These are phyloP conservation scores for Drosophila setifemur DNA, from an alignment of 1,140 invertebrate genomes.

Conservation along the genomic window DNA sequence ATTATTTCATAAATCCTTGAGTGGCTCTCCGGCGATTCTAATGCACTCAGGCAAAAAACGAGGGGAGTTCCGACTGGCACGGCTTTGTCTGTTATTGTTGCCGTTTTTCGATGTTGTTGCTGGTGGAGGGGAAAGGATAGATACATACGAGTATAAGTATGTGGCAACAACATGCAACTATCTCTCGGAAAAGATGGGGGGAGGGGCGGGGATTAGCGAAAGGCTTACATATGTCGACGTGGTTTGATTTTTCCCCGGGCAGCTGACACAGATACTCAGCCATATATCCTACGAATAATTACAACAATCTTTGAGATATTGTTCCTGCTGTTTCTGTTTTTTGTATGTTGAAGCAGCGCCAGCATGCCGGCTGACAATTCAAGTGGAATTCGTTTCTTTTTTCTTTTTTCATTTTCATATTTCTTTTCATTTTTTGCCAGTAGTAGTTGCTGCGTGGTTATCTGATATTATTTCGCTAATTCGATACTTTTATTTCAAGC, in stretches of 20 bases:
- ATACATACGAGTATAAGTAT: slow-evolving; percentile 59
- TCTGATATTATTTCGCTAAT: slow-evolving; percentile 81
- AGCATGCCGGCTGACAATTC: slow-evolving; percentile 70
- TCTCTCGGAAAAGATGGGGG: slow-evolving; percentile 13
- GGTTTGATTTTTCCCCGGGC: slow-evolving; percentile 62
- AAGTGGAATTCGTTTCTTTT: slow-evolving; percentile 61
- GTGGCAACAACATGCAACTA: slow-evolving; percentile 66
- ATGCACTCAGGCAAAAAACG: slow-evolving; percentile 62
- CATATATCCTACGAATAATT: slow-evolving; percentile 33
- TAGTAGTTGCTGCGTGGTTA: slow-evolving; percentile 49
- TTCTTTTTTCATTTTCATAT: slow-evolving; percentile 18
- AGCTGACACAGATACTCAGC: slow-evolving; percentile 63
- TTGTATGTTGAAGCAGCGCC: slow-evolving; percentile 41
- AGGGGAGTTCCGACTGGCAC: slow-evolving; percentile 27
- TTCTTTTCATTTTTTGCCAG: slow-evolving; percentile 11
- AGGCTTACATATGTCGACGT: slow-evolving; percentile 68
- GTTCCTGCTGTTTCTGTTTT: slow-evolving; percentile 13
- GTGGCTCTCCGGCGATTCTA: slow-evolving; percentile 57
- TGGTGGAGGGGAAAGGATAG: slow-evolving; percentile 27
- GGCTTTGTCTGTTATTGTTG: slow-evolving; percentile 26
- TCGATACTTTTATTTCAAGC: slow-evolving; percentile 78
- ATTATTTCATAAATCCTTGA: slow-evolving; percentile 77
- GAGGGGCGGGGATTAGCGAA: slow-evolving; percentile 52
- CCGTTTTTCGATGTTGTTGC: neutral
- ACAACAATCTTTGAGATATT: slow-evolving; percentile 48